Percentiles rank a stretch among this genome's conserved stretches.
These are phyloP conservation scores for Typhlichthys subterraneus DNA, from an alignment of 2,797 vertebrate species.

Conservation along the genomic window DNA sequence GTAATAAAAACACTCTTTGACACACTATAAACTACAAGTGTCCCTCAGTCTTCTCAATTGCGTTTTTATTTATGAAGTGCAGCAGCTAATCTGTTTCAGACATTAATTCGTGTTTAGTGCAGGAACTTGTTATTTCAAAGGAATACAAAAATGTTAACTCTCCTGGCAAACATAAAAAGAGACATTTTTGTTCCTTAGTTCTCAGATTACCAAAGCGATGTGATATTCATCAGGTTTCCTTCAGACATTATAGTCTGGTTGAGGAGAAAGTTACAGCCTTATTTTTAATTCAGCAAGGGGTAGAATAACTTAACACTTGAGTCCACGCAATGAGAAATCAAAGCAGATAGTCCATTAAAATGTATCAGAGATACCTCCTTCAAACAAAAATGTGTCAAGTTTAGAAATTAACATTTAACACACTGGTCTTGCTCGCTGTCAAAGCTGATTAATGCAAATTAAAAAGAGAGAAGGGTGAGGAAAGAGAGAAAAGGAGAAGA, in stretches of 20 bases:
- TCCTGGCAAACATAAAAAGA: conserved; percentile 7
- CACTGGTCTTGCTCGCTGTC: conserved; percentile 54
- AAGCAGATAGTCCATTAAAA: conserved; percentile 53
- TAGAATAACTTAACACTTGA: conserved; percentile 14
- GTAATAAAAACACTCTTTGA: conserved; percentile 20
- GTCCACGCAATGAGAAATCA: conserved; percentile 34
- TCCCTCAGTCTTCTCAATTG: too few species aligned
- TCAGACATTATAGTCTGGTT: conserved; percentile 7
- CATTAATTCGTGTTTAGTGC: conserved; percentile 6
- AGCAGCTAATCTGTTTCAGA: conserved; percentile 19
- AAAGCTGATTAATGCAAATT: conserved; percentile 62
- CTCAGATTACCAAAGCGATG: conserved; percentile 1
- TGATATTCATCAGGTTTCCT: conserved; percentile 18
- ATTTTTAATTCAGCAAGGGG: conserved; percentile 4
- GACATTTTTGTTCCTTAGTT: conserved; percentile 1
- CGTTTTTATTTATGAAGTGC: too few species aligned
- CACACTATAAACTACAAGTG: conserved; percentile 7
- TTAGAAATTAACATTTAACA: conserved; percentile 65
- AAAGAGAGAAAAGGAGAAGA: neutral
- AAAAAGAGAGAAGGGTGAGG: conserved; percentile 25
- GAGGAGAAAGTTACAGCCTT: conserved; percentile 20
- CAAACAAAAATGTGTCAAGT: conserved; percentile 62
- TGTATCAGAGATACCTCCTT: conserved; percentile 52
- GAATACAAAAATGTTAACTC: conserved; percentile 9
- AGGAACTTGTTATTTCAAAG: conserved; percentile 30